phyloP scores from a whole-genome alignment of 2,888 invertebrate genomes.

The Argyresthia albistria region DNA sequence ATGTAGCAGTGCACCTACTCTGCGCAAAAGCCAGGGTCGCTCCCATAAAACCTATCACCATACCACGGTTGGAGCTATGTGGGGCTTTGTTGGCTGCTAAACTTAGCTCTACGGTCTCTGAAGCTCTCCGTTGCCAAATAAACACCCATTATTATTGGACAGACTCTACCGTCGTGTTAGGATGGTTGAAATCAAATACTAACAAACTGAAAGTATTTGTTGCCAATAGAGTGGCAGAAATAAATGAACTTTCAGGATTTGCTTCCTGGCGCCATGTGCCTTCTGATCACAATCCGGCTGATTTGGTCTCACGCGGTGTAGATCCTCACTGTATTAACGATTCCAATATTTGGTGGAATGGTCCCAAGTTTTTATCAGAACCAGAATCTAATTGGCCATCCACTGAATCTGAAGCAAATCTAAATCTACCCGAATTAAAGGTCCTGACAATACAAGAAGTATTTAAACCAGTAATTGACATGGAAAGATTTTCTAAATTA shows the following conservation, averaged over 20 bases:
- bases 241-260: background rate
- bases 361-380: background rate
- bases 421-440: background rate
- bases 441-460: background rate
- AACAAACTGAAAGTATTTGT: background rate
- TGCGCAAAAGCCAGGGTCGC: background rate
- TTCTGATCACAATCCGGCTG: slow-evolving; percentile 2
- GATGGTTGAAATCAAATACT: slow-evolving; percentile 2
- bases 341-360: background rate
- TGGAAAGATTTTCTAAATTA: background rate
- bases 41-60: background rate
- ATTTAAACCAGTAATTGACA: background rate
- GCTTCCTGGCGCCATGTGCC: slow-evolving; percentile 1
- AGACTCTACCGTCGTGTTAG: slow-evolving; percentile 1
- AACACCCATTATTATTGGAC: background rate
- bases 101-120: background rate
- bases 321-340: background rate
- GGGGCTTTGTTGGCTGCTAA: slow-evolving; percentile 1
- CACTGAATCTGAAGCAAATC: background rate
- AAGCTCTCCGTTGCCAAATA: background rate
- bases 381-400: background rate
- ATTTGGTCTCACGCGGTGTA: slow-evolving; percentile 3
- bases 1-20: background rate
- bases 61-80: slow-evolving; percentile 3
- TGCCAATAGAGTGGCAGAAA: background rate